Evolutionary conservation across 2,888 invertebrate genomes (phyloP), one percentile per base, ranked within the genome.

Genomic region (Cantharis rustica): DNA sequence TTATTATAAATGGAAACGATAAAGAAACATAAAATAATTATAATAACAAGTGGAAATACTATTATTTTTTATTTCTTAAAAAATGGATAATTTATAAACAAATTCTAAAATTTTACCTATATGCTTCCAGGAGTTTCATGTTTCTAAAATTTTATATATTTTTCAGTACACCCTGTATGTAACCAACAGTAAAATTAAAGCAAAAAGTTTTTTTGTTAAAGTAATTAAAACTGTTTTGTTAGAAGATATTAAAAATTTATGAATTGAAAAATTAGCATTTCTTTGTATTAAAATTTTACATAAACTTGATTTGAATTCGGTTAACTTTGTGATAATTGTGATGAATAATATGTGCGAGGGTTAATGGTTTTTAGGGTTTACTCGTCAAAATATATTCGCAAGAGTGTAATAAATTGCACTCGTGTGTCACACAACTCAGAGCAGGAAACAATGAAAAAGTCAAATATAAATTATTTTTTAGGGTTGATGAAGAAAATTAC

Each of bases 401-500:
- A 73, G 27, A 15, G 68, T 73, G 68, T 73, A 61, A 73, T 73
- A 73, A 73, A 73, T 73, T 73, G 68, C 17, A 26, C 16, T 61
- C 68, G 68, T 16, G 68, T 68, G 73, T 66, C 64, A 69, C 68
- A 63, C 23, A 68, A 61, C 73, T 64, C 47, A 72, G 66, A 72
- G 66, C 71, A 27, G 71, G 17, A 63, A 64, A 66, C 64, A 73
- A 73, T 68, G 62, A 69, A 73, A 69, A 73, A 73, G 68, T 72
- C 66, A 66, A 72, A 72, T 61, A 72, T 66, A 66, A 68, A 69
- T 69, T 73, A 62, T 69, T 73, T 23, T 63, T 63, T 47, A 47
- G 47, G 47, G 47, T 47, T 47, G 47, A 47, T 47, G 47, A 47
- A 47, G 47, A 47, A 47, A 47, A 47, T 47, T 47, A 47, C 47